Conservation (phyloP, 2,797 vertebrate genomes). For the Catostomus latipinnis region DNA sequence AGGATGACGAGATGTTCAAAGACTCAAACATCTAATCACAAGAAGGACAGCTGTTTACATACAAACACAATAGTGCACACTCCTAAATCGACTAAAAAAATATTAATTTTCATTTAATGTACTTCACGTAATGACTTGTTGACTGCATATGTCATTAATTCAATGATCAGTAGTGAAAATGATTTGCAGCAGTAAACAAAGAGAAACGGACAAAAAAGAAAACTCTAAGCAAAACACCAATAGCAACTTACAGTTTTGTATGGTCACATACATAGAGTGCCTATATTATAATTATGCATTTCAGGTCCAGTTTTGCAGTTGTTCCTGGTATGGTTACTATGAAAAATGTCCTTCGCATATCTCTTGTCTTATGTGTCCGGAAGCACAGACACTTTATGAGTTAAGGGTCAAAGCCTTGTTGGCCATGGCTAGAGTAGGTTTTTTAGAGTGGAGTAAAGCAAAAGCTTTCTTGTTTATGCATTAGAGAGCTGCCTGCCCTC, state of each 20-base stretch:
- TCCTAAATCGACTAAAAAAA: background rate
- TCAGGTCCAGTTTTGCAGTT: constrained; percentile 1
- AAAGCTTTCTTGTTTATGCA: background rate
- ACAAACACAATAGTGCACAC: constrained; percentile 31
- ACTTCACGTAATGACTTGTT: constrained; percentile 18
- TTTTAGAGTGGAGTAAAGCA: background rate
- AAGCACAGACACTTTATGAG: background rate
- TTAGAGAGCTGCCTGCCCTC: background rate
- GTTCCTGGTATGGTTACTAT: background rate
- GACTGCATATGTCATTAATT: constrained; percentile 6
- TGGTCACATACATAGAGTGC: background rate
- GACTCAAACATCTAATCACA: background rate
- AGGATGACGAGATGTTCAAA: constrained; percentile 1
- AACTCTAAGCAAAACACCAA: background rate
- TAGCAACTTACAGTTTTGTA: background rate
- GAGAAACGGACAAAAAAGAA: constrained; percentile 8
- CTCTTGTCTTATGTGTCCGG: background rate
- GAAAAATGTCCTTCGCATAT: background rate
- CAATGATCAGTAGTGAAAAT: background rate
- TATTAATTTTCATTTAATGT: background rate
- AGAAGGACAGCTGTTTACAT: constrained; percentile 41
- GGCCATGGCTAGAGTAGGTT: background rate
- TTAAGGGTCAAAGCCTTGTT: background rate
- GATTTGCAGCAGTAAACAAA: constrained; percentile 1
- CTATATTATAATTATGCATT: background rate